Percentiles rank a stretch among this genome's conserved stretches.
Conservation (phyloP, 2,888 invertebrate genomes). For the Drosophila austrosaltans region DNA sequence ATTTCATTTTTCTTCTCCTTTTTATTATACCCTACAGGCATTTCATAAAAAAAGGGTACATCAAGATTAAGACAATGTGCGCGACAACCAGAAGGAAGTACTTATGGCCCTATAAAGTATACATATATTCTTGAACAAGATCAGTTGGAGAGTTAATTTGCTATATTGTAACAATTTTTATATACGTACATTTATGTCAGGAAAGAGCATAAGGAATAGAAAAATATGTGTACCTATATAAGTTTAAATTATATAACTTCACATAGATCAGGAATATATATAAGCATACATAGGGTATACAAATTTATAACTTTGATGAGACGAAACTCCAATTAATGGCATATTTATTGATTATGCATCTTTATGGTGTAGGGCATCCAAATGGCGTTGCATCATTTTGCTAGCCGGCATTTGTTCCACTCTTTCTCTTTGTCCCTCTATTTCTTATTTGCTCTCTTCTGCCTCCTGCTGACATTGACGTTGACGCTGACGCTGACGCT, state of each 20-base stretch:
- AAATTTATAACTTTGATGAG: too few species aligned
- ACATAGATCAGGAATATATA: too few species aligned
- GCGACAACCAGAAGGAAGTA: background rate
- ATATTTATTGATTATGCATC: too few species aligned
- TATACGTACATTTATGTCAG: too few species aligned
- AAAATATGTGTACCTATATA: too few species aligned
- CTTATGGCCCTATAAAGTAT: background rate
- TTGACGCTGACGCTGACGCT: slow-evolving; percentile 52
- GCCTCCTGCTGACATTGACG: slow-evolving; percentile 49
- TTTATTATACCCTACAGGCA: slow-evolving; percentile 22
- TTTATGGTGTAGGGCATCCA: background rate
- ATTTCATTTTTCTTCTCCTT: background rate
- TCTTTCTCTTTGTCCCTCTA: background rate
- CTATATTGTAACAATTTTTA: too few species aligned
- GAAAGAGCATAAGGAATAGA: too few species aligned
- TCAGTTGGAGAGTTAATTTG: background rate
- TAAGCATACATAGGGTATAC: too few species aligned
- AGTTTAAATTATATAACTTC: too few species aligned
- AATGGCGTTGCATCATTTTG: background rate
- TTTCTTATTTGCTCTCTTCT: slow-evolving; percentile 15
- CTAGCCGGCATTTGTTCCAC: background rate
- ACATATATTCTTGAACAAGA: background rate
- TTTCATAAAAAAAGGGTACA: background rate
- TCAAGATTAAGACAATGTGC: slow-evolving; percentile 1
- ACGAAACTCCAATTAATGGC: too few species aligned